Evolutionary conservation across 2,888 invertebrate species (phyloP).

Genomic region (Stenolophus ochropezus): DNA sequence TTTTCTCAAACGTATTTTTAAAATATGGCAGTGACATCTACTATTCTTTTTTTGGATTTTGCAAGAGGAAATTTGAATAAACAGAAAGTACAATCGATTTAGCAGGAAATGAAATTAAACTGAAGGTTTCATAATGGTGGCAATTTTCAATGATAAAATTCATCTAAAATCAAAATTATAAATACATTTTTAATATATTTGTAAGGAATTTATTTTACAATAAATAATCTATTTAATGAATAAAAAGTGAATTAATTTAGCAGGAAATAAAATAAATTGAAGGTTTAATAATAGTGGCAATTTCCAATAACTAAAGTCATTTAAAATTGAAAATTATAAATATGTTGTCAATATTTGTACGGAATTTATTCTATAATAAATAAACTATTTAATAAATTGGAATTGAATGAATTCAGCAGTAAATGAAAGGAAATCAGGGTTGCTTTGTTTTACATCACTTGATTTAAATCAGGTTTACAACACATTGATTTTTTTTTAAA

Average conservation of each 20-base stretch:
- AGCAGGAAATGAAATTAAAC: neutral
- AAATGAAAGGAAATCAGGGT: neutral
- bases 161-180: neutral
- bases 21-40: neutral
- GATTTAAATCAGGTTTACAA: no score
- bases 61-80: neutral
- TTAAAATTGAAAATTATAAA: neutral
- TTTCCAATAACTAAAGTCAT: neutral
- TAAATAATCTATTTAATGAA: no score
- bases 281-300: neutral
- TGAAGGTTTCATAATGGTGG: neutral
- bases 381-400: neutral
- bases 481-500: no score
- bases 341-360: no score
- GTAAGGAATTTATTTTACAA: no score
- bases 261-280: neutral
- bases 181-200: no score
- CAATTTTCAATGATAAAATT: neutral
- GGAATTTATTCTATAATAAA: no score
- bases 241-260: neutral
- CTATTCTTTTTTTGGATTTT: neutral
- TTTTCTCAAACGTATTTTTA: no score
- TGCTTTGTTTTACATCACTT: no score
- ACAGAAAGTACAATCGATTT: neutral
- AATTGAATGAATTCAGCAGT: neutral